A percentile compares a stretch with the other conserved stretches of the same genome.
Evolutionary conservation across 2,888 invertebrate genomes (phyloP).

Genomic region (Minunthozetes semirufus): DNA sequence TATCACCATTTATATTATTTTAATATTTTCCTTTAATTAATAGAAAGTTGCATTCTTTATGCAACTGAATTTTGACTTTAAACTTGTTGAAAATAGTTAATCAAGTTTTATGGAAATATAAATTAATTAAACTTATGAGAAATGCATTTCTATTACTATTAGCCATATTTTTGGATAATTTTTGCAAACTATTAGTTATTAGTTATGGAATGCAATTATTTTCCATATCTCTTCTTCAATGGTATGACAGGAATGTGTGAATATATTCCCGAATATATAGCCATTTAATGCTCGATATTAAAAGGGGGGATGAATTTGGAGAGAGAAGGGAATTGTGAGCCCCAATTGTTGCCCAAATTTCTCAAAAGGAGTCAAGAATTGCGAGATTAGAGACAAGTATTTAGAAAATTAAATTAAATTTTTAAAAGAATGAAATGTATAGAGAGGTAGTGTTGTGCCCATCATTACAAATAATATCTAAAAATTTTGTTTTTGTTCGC

Average conservation of each 20-base stretch:
- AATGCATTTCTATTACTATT: not conserved
- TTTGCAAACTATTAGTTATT: constrained; percentile 24
- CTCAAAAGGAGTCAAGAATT: not conserved
- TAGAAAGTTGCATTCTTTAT: too few species aligned
- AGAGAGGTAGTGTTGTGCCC: too few species aligned
- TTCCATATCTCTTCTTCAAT: constrained; percentile 13
- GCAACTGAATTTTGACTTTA: too few species aligned
- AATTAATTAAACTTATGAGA: not conserved
- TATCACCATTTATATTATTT: too few species aligned
- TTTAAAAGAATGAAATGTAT: not conserved
- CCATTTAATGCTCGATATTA: not conserved
- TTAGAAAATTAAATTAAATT: not conserved
- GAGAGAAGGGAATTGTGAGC: not conserved
- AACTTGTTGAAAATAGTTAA: not conserved
- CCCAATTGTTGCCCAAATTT: not conserved
- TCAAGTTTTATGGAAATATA: not conserved
- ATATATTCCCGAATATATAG: not conserved
- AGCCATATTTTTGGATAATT: not conserved
- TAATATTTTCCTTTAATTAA: too few species aligned
- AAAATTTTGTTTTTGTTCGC: too few species aligned
- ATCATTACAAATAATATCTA: too few species aligned
- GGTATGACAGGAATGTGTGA: constrained; percentile 24
- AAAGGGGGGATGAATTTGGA: not conserved
- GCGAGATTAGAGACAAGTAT: not conserved
- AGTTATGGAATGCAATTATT: constrained; percentile 26